Evolutionary conservation across 1,140 invertebrate species (phyloP).

Genomic region (Dinothrombium tinctorium): DNA sequence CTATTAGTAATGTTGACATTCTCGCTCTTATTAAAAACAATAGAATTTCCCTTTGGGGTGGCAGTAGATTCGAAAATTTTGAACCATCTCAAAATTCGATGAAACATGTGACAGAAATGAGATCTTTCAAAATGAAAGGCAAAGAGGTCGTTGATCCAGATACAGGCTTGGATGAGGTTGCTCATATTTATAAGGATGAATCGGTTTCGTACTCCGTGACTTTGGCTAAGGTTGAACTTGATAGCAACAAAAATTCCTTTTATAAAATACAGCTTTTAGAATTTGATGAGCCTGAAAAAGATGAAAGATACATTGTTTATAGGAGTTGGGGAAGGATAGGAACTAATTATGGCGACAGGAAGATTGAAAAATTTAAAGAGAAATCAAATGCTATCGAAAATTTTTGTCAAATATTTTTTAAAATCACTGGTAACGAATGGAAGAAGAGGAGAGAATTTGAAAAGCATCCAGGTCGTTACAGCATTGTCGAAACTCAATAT

Average conservation of each 20-base stretch:
- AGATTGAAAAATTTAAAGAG: conserved; percentile 33
- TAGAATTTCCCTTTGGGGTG: too few relatives aligned
- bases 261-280: too few relatives aligned
- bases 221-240: too few relatives aligned
- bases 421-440: conserved; percentile 70
- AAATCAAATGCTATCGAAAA: conserved; percentile 32
- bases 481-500: conserved; percentile 75
- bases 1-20: too few relatives aligned
- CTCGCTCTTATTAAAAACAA: too few relatives aligned
- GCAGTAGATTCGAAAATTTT: too few relatives aligned
- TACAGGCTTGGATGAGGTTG: conserved; percentile 45
- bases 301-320: conserved; percentile 45
- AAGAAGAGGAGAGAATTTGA: conserved; percentile 36
- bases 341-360: conserved; percentile 62
- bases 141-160: conserved; percentile 76
- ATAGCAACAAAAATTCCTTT: too few relatives aligned
- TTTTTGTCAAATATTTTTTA: conserved; percentile 45
- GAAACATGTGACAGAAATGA: too few relatives aligned
- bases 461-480: conserved; percentile 57
- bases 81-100: too few relatives aligned
- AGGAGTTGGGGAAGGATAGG: conserved; percentile 86
- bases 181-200: conserved; percentile 46
- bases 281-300: too few relatives aligned
- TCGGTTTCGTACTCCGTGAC: conserved; percentile 39
- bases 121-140: too few relatives aligned